A percentile compares a stretch with the other conserved stretches of the same genome.
phyloP scores from a whole-genome alignment of 2,888 invertebrate species.

The Oithona nana region DNA sequence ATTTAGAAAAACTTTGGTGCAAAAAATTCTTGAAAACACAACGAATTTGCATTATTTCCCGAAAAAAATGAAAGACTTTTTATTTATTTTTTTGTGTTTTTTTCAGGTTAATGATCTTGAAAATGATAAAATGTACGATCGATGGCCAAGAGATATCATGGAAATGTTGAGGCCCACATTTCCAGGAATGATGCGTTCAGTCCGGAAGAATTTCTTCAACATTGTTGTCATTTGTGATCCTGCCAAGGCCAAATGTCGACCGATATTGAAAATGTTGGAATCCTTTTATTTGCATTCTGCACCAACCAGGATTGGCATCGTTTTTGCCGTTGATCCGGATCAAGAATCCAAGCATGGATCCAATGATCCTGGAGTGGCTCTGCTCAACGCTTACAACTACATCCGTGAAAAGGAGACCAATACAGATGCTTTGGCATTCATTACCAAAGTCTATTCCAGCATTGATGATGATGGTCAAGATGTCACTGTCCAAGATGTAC shows the following conservation, averaged over 20 bases:
- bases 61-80: no score
- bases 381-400: conserved; percentile 76
- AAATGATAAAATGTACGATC: conserved; percentile 60
- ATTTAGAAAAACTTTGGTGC: no score
- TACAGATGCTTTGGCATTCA: conserved; percentile 49
- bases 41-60: no score
- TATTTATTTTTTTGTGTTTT: no score
- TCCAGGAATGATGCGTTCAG: conserved; percentile 84
- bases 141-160: conserved; percentile 54
- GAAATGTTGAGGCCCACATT: conserved; percentile 88
- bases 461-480: conserved; percentile 31
- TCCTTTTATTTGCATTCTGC: conserved; percentile 77
- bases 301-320: conserved; percentile 69
- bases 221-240: conserved; percentile 65
- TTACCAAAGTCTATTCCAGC: conserved; percentile 45
- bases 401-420: conserved; percentile 54
- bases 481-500: conserved; percentile 46
- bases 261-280: conserved; percentile 65
- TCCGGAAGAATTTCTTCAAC: conserved; percentile 52
- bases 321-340: conserved; percentile 36
- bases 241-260: conserved; percentile 41
- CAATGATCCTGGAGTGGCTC: conserved; percentile 55
- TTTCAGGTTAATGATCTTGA: conserved; percentile 95
- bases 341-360: conserved; percentile 32
- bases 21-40: no score